Percentiles rank a stretch among this genome's conserved stretches.
Evolutionary conservation across 2,113 vertebrate genomes (phyloP).

Genomic region (Dolichotis patagonum): DNA sequence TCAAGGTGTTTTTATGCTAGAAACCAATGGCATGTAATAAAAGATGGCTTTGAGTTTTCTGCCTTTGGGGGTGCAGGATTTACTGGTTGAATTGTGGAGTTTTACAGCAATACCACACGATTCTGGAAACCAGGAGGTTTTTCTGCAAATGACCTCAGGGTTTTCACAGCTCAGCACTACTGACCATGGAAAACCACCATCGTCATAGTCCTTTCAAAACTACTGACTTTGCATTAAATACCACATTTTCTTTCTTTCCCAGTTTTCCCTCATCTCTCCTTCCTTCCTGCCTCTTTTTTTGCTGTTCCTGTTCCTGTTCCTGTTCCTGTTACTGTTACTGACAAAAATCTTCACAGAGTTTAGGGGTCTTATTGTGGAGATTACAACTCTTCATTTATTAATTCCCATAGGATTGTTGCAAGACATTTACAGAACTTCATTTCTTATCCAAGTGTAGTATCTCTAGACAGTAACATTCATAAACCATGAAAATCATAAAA

Average conservation of each 20-base stretch:
- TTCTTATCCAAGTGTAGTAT: background rate
- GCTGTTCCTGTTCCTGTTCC: background rate
- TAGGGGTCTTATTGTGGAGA: background rate
- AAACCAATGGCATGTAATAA: background rate
- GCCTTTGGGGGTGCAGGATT: conserved; percentile 24
- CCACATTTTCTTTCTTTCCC: background rate
- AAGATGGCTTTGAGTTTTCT: conserved; percentile 42
- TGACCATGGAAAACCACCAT: background rate
- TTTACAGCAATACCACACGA: background rate
- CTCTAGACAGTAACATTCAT: background rate
- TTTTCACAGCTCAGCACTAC: background rate
- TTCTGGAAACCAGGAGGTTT: conserved; percentile 10
- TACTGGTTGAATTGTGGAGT: background rate
- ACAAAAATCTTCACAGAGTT: background rate
- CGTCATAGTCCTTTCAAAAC: background rate
- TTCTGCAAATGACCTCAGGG: background rate
- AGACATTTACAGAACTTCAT: background rate
- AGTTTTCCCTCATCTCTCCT: background rate
- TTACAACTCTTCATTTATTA: background rate
- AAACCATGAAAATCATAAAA: background rate
- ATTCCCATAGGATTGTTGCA: background rate
- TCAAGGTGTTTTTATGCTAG: background rate
- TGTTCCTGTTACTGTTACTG: background rate
- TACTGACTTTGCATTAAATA: background rate
- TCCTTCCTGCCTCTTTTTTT: background rate